Evolutionary conservation across 1,140 invertebrate species (phyloP).

Genomic region (Drosophila serrata): DNA sequence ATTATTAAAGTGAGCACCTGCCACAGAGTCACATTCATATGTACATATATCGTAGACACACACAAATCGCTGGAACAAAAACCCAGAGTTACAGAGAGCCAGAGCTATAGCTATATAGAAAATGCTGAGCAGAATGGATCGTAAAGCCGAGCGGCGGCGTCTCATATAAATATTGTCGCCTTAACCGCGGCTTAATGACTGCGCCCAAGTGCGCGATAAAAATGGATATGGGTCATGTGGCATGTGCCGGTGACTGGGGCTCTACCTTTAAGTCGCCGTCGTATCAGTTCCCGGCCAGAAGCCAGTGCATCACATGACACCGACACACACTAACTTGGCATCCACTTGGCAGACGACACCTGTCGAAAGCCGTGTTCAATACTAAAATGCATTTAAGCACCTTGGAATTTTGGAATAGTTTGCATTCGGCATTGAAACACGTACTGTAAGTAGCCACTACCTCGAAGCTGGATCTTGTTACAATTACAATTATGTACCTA

Average conservation of each 20-base stretch:
- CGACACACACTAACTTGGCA: no score
- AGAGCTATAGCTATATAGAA: not conserved
- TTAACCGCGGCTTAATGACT: constrained; percentile 56
- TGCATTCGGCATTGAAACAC: constrained; percentile 10
- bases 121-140: constrained; percentile 27
- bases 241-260: constrained; percentile 42
- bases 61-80: not conserved
- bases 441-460: constrained; percentile 14
- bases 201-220: constrained; percentile 46
- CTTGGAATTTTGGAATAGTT: constrained; percentile 11
- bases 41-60: not conserved
- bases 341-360: not conserved
- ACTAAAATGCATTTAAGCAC: constrained; percentile 19
- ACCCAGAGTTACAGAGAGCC: constrained; percentile 6
- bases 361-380: constrained; percentile 14
- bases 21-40: not conserved
- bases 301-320: constrained; percentile 35
- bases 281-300: constrained; percentile 16
- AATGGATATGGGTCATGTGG: constrained; percentile 56
- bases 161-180: constrained; percentile 51
- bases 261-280: constrained; percentile 18
- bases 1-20: constrained; percentile 49
- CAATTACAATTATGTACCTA: no score
- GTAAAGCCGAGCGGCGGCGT: constrained; percentile 38
- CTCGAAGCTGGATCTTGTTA: not conserved